Evolutionary conservation across 2,113 vertebrate genomes (phyloP), one percentile per base, ranked within the genome.

Genomic region (Microcebus murinus): DNA sequence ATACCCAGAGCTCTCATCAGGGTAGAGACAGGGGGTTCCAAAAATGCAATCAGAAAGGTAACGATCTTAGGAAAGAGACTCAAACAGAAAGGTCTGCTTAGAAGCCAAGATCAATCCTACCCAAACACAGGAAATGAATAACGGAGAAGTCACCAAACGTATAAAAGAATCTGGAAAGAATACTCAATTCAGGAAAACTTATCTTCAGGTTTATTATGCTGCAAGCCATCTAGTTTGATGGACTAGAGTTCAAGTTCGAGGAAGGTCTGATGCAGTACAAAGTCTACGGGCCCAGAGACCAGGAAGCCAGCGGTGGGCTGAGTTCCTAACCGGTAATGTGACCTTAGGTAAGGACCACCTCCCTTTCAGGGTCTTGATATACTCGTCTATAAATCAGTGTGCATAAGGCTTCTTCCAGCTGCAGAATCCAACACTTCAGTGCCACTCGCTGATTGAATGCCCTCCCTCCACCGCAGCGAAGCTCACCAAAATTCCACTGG

Each of bases 401-500:
- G 4, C 2, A 1, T 4, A 42, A 57, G 74, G 50, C 61, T 31
- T 90, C 36, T 74, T 67, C 90, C 36, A 82, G 81, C 89, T 57
- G 55, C 94, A 79, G 67, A 82, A n/a, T 20, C 2, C 91, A 21
- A 12, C 4, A 59, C 31, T 71, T 48, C 52, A 36, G 11, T 6
- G 36, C 63, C 20, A 2, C 39, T 25, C 0, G 31, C 84, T 61
- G 61, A 45, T 23, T n/a, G 65, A 21, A 50, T 1, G 20, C 5
- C 68, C n/a, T 67, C 74, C 15, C 52, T 50, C 10, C 61, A 3
- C 12, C 0, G 0, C 95, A 11, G 23, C 12, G 63, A 68, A 23
- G 23, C 77, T 94, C 91, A 88, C 93, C 50, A n/a, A 82, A 36
- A 86, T 81, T 77, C 95, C 82, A 12, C 23, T 77, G 92, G 87